Evolutionary conservation across 2,888 invertebrate genomes (phyloP), one percentile per base, ranked within the genome.

Genomic region (Polyommatus iphigenia): DNA sequence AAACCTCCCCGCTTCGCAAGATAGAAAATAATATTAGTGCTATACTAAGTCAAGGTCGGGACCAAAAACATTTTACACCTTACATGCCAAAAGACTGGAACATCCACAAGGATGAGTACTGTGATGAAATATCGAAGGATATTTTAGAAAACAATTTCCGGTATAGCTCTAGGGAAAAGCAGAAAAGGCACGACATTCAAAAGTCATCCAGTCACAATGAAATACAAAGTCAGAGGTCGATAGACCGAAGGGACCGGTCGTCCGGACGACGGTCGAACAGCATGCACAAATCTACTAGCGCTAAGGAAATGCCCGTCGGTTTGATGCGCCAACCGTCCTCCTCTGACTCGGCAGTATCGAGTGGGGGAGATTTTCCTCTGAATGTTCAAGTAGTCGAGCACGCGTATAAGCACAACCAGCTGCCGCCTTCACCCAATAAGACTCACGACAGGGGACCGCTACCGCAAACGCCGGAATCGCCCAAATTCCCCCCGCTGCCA

Each of bases 1-100:
- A 95, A 82, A 95, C 96, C 78, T 96, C 96, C 10, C 96, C 96
- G 6, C 91, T 96, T 77, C 92, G 96, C 79, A 96, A 96, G 91
- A 96, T 96, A 80, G 96, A 96, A 89, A 95, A 96, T 88, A 96
- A 96, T 87, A 96, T 96, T 83, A 96, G 95, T 87, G 96, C 96
- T 85, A 93, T 96, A 86, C 88, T 96, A 85, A 96, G 94, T 87
- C 94, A 94, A 86, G 93, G 94, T 85, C 91, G 93, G 92, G 94
- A 94, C 92, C 93, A 91, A 91, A 94, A 91, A 89, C 93, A 87
- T 87, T 94, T 89, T 90, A 91, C 90, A 85, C 93, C 94, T 83
- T 94, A 94, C 84, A 86, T 94, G 90, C 93, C 92, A 84, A 94
- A 94, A 93, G 94, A 94, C 93, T 94, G 94, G 94, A 94, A 94